phyloP scores from a whole-genome alignment of 2,888 invertebrate species.

The Yponomeuta plumbellus region DNA sequence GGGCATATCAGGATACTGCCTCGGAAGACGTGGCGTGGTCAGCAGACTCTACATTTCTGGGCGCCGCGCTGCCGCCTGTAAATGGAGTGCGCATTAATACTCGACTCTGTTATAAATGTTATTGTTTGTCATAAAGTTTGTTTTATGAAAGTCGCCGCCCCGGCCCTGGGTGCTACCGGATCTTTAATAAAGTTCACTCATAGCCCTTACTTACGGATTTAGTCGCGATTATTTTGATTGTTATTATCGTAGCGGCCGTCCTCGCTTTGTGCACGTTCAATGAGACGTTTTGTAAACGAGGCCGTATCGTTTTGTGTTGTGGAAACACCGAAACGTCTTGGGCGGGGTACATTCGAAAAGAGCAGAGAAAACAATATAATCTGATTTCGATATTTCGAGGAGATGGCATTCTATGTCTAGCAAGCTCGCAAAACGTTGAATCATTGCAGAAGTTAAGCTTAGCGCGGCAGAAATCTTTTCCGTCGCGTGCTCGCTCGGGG shows the following conservation, averaged over 20 bases:
- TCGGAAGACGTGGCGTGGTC: slow-evolving; percentile 44
- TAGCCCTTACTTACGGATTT: slow-evolving; percentile 44
- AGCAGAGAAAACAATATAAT: slow-evolving; percentile 51
- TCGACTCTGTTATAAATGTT: slow-evolving; percentile 71
- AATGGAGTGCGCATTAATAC: slow-evolving; percentile 68
- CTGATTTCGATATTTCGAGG: slow-evolving; percentile 54
- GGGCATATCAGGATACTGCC: slow-evolving; percentile 34
- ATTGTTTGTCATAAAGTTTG: slow-evolving; percentile 72
- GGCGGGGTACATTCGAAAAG: slow-evolving; percentile 22
- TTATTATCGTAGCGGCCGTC: slow-evolving; percentile 26
- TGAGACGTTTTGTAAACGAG: slow-evolving; percentile 4
- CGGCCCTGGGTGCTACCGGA: slow-evolving; percentile 46
- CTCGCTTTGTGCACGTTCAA: background rate
- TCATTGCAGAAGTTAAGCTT: slow-evolving; percentile 59
- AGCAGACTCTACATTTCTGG: slow-evolving; percentile 35
- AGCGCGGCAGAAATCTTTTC: slow-evolving; percentile 52
- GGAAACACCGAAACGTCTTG: slow-evolving; percentile 19
- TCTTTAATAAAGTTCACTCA: slow-evolving; percentile 58
- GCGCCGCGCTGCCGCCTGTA: slow-evolving; percentile 54
- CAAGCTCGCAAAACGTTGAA: slow-evolving; percentile 46
- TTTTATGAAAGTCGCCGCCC: slow-evolving; percentile 64
- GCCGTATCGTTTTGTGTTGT: slow-evolving; percentile 9
- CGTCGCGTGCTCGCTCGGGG: slow-evolving; percentile 38
- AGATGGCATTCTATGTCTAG: slow-evolving; percentile 41
- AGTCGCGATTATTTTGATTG: slow-evolving; percentile 37